Evolutionary conservation across 2,888 invertebrate genomes (phyloP), one percentile per base, ranked within the genome.

Genomic region (Kryphioiulus occultus): DNA sequence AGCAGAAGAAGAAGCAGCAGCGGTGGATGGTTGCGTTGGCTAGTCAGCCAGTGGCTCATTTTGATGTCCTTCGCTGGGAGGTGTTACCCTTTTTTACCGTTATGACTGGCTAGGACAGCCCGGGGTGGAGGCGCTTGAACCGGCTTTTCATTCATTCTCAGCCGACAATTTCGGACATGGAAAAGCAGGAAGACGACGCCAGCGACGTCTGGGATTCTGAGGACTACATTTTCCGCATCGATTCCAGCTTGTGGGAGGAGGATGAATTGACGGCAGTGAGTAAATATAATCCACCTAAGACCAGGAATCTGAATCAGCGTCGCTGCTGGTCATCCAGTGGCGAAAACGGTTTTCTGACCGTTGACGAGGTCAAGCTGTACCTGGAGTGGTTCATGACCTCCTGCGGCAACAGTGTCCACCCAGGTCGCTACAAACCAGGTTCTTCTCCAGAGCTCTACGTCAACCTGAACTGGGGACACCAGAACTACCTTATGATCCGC

Each of bases 341-440:
- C 30, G 86, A 78, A 3, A 68, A 47, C 30, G 35, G 82, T 32
- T 44, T 85, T 44, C 32, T 53, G 5, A 86, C 42, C 32, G n/a
- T 88, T 17, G 7, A 83, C 5, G 84, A 87, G 30, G 44, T 86
- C 17, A 30, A 83, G 17, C 5, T 42, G 22, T 47, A 78, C 10
- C 82, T 89, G 17, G 89, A 89, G 78, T 89, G 89, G 44, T 89
- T 89, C 59, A 88, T 89, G 26, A 78, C 89, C n/a, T 89, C 89
- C 26, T 89, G 39, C 39, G 87, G 85, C n/a, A 87, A 44, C 26
- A 84, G 68, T 12, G 83, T 88, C 4, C 89, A 89, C 44, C 87
- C 89, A 15, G 89, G 89, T 4, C 88, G 89, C 9, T 89, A 89
- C 84, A 88, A 89, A 59, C 89, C 89, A 32, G 84, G 84, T 2